Percentiles rank a stretch among this genome's conserved stretches.
phyloP scores from a whole-genome alignment of 2,797 vertebrate genomes.

The Poecilia picta region DNA sequence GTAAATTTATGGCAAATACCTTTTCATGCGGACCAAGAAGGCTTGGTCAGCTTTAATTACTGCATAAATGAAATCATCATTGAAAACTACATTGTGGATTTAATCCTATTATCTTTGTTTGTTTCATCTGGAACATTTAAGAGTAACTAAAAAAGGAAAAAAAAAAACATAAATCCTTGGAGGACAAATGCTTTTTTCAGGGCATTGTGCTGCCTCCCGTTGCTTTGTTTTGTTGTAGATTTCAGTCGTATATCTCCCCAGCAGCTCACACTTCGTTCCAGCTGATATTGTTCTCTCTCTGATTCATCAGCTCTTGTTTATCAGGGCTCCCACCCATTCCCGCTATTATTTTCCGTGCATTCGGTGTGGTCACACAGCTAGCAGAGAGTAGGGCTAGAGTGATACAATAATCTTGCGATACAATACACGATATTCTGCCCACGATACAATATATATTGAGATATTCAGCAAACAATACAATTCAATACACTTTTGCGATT shows the following conservation, averaged over 20 bases:
- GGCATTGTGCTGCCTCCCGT: conserved; percentile 18
- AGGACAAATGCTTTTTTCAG: background rate
- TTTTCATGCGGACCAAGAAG: background rate
- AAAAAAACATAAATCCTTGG: background rate
- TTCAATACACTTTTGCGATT: too few species aligned
- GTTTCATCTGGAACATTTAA: background rate
- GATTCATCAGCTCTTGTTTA: conserved; percentile 74
- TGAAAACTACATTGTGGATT: background rate
- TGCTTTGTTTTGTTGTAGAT: conserved; percentile 39
- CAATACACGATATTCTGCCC: too few species aligned
- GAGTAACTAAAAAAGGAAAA: background rate
- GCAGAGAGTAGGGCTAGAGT: too few species aligned
- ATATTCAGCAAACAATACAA: too few species aligned
- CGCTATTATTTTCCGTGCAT: conserved; percentile 64
- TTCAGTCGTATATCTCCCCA: conserved; percentile 53
- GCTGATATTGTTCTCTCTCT: conserved; percentile 70
- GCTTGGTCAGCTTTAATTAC: background rate
- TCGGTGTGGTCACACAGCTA: conserved; percentile 47
- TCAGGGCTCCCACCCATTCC: conserved; percentile 54
- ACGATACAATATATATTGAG: too few species aligned
- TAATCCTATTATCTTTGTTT: background rate
- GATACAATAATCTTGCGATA: too few species aligned
- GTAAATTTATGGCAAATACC: background rate
- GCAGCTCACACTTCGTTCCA: conserved; percentile 58
- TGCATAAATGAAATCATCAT: background rate